phyloP scores from a whole-genome alignment of 2,797 vertebrate species.

The Petrocephalus schoutedeni region DNA sequence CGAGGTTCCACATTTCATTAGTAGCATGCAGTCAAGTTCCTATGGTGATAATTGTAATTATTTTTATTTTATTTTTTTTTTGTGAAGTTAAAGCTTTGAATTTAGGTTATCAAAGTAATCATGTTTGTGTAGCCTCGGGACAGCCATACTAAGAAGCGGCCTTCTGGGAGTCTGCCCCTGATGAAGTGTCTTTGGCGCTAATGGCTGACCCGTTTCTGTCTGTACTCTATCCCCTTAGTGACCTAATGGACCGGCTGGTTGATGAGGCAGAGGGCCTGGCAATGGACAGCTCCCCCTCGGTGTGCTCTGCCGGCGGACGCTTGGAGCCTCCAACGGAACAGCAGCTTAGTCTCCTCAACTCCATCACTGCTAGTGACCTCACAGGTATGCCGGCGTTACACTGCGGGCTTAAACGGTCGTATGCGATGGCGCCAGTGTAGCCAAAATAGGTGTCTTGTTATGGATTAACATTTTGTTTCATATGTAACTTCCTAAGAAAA shows the following conservation, averaged over 20 bases:
- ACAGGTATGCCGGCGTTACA: constrained; percentile 64
- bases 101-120: neutral
- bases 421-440: neutral
- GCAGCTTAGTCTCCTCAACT: constrained; percentile 86
- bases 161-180: neutral
- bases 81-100: neutral
- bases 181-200: neutral
- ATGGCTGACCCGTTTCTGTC: neutral
- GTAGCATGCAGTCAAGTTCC: neutral
- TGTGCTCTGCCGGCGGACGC: constrained; percentile 74
- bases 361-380: constrained; percentile 93
- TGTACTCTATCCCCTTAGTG: constrained; percentile 55
- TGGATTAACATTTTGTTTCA: neutral
- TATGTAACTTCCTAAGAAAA: neutral
- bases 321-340: constrained; percentile 81
- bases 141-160: neutral
- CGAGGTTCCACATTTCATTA: neutral
- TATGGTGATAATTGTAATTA: neutral
- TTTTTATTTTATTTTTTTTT: neutral
- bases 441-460: neutral
- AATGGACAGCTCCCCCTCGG: constrained; percentile 75
- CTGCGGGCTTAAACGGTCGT: neutral
- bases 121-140: neutral
- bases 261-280: constrained; percentile 90
- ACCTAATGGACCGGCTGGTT: constrained; percentile 95